Evolutionary conservation across 2,113 vertebrate genomes (phyloP).

Genomic region (Nyctereutes procyonoides): DNA sequence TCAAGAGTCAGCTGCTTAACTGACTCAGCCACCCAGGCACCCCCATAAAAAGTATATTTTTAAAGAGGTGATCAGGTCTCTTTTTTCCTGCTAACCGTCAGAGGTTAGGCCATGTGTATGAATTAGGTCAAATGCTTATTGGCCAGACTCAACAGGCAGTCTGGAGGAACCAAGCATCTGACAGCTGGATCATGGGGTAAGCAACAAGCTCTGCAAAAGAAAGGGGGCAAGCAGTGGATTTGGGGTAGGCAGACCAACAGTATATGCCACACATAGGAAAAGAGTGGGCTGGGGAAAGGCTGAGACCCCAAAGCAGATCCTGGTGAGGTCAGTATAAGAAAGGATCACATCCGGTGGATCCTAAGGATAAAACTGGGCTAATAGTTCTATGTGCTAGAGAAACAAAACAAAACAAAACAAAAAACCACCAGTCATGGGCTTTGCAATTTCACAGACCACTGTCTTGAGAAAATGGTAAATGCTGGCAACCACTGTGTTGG

Average conservation of each 20-base stretch:
- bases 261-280: background rate
- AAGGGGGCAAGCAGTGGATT: background rate
- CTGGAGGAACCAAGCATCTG: background rate
- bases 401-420: background rate
- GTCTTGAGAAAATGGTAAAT: background rate
- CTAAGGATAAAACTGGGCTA: background rate
- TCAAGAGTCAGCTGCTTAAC: background rate
- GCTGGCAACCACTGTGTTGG: background rate
- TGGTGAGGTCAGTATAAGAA: background rate
- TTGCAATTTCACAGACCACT: background rate
- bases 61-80: background rate
- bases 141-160: background rate
- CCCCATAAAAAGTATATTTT: background rate
- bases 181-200: background rate
- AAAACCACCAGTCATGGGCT: background rate
- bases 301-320: background rate
- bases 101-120: background rate
- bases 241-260: too few species aligned
- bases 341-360: background rate
- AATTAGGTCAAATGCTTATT: background rate
- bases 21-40: background rate
- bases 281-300: background rate
- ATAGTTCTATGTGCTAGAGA: background rate
- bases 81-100: background rate
- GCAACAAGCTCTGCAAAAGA: background rate